Conservation (phyloP, 2,888 invertebrate genomes). For the Lutraria lutraria region DNA sequence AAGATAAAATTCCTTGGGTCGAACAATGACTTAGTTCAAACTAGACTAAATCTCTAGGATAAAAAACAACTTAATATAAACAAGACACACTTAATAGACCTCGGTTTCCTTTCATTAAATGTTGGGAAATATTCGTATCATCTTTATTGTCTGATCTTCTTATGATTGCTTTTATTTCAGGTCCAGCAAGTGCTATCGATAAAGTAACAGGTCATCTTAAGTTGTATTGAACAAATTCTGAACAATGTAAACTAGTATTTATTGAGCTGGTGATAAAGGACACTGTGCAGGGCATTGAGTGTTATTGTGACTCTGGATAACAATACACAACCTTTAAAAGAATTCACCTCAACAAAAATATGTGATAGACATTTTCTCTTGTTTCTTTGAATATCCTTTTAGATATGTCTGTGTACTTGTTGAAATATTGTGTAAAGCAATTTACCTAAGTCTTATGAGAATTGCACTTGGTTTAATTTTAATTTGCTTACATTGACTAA, state of each 20-base stretch:
- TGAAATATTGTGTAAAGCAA: neutral
- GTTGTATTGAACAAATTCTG: constrained; percentile 87
- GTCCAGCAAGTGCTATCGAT: constrained; percentile 92
- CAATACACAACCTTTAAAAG: no score
- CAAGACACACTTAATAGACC: no score
- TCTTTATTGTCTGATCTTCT: no score
- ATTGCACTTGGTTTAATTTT: neutral
- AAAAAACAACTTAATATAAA: no score
- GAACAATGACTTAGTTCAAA: no score
- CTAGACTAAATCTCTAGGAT: no score
- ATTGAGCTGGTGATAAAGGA: neutral
- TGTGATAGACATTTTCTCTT: no score
- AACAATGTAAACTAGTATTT: neutral
- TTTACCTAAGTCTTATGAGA: neutral
- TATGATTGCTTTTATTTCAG: constrained; percentile 72
- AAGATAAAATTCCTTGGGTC: no score
- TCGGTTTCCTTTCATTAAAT: no score
- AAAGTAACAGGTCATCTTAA: constrained; percentile 95
- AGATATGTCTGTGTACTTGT: neutral
- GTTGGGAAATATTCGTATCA: no score
- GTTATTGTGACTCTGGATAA: neutral
- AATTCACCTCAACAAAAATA: no score
- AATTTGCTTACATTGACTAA: neutral
- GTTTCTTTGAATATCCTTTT: neutral
- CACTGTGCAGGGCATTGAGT: neutral